Evolutionary conservation across 2,113 vertebrate genomes (phyloP), one percentile per base, ranked within the genome.

Genomic region (Alces alces): DNA sequence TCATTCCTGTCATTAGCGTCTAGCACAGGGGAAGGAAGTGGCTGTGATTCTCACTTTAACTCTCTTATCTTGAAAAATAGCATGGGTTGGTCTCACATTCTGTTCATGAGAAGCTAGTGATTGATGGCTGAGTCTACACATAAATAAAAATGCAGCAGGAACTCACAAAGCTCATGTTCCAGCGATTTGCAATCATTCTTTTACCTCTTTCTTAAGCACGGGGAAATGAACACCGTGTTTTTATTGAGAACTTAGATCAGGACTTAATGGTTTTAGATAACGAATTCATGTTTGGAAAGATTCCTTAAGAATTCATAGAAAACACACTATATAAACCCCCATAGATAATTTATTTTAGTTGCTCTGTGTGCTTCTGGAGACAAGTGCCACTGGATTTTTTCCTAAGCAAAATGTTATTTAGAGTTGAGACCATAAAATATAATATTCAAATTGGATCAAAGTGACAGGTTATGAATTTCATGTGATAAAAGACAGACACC

Each of bases 71-170:
- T 95, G 93, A 86, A 96, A 97, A 98, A 96, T 66, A 89, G 91
- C 96, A 88, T 80, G 94, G 91, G 60, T 89, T 87, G 88, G 94
- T 98, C 97, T 98, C 98, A 98, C 97, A 98, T 98, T 98, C 98
- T 98, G 98, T 97, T 98, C 98, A 30, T 66, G 87, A 89, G 58
- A 84, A 97, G 96, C 70, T 66, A 73, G 88, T 98, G 98, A 98
- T 98, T 98, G 97, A 98, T 95, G 79, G 98, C 97, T 98, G 97
- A 97, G 96, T 87, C 97, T 83, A 94, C 96, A 94, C 96, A 87
- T 91, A 97, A 96, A 98, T 97, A 97, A 93, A 97, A 98, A 96
- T 54, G 96, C 89, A 86, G 96, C 83, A 94, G 93, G 95, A 86
- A 60, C 19, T 73, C 66, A 93, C n/a, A 95, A 80, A 93, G 79